Base-by-base conservation (phyloP, 2,113 vertebrate genomes). In the Malurus elegans region DNA sequence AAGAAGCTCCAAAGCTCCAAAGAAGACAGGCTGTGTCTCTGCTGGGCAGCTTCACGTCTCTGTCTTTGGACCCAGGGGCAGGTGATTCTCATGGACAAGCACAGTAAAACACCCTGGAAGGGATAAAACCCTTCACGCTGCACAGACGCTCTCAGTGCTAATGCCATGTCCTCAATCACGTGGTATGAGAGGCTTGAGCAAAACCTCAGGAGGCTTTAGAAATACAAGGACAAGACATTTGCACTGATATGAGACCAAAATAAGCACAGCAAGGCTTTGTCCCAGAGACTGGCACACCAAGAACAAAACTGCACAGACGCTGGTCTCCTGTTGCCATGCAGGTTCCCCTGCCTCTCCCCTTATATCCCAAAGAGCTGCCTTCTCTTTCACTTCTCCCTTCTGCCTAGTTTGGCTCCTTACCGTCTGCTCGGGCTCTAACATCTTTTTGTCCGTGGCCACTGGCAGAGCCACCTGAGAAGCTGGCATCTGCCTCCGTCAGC, bases 341-440 rank as follows among this genome's bases (percentile, higher is more conserved):
- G 15, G 8, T 53, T 93, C 47, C 28, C 64, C 42, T 91, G 70
- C 38, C 74, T 57, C 10, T 78, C 13, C 65, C 53, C 50, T 86
- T 14, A 34, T 10, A 51, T 47, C 72, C 67, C 88, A 67, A n/a
- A n/a, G 1, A 62, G 28, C 23, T 67, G 18, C 34, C 12, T 71
- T 93, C 65, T 23, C 65, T 78, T 85, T 88, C 20, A 73, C 29
- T 62, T 88, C 36, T 92, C 20, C 48, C n/a, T 62, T 88, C 64
- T 66, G 23, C 23, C 82, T 81, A 21, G 38, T 87, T 91, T 69
- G 71, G n/a, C 23, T 86, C 73, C 98, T 98, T 97, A 98, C 98
- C 97, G 10, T 96, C 95, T 89, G 93, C 96, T 89, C 6, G 84
- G 51, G 87, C 83, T 96, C 93, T 96, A 92, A 80, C 69, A 94